Evolutionary conservation across 2,113 vertebrate species (phyloP), one percentile per base, ranked within the genome.

Genomic region (Perognathus longimembris): DNA sequence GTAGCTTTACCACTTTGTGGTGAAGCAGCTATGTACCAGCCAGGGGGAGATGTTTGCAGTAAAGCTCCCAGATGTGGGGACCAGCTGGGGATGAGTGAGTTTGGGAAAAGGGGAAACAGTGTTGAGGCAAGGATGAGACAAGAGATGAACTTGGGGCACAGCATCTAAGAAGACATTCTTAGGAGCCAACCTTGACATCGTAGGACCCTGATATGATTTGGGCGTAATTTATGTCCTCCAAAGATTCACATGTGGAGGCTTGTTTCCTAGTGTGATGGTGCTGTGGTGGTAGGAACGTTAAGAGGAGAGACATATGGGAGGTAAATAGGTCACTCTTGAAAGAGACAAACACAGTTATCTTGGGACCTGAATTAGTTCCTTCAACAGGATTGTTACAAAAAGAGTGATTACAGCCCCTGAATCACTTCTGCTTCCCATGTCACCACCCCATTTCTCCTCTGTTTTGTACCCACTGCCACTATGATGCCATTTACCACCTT

Each of bases 171-270:
- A 67, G 73, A 2, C 4, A 4, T 2, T 38, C 30, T 78, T 18
- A 14, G 81, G 9, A 6, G 24, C 12, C n/a, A 21, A 8, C 22
- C 7, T 24, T 22, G 15, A 22, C 0, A 32, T 32, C 17, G 4
- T 1, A 50, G 38, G 17, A 15, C 20, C 40, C 63, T 36, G 11
- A 11, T 1, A 2, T 57, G 22, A 24, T 26, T 50, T 73, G 54
- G 66, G 12, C 26, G 18, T 38, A 20, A 8, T 57, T 71, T 85
- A 45, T 26, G 24, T 30, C 42, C 40, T 11, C 36, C 42, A 54
- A 20, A 84, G 24, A 54, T 70, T 22, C 59, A 20, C 24, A 26
- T 17, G 5, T 73, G 57, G 32, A 45, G 10, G 50, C 24, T 22
- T 70, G 38, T 30, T n/a, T 17, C 18, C 54, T 42, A 32, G 10